Conservation (phyloP, 2,888 invertebrate species). For the Tanypteryx hageni region DNA sequence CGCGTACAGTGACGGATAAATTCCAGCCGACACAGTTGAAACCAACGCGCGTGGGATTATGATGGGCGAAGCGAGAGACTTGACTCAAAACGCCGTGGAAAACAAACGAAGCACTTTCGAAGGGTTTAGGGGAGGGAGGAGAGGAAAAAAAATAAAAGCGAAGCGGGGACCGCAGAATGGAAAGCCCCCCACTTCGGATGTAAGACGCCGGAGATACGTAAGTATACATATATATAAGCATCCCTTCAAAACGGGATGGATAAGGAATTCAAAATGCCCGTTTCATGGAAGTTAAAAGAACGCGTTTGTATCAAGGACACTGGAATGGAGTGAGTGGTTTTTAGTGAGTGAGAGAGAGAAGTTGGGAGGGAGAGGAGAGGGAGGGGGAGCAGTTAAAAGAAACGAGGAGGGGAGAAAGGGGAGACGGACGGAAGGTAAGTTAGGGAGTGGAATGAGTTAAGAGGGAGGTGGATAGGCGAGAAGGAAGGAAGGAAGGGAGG, state of each 20-base stretch:
- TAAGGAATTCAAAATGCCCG: neutral
- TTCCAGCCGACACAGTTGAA: neutral
- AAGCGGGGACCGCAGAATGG: too few species aligned
- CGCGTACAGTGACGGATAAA: too few species aligned
- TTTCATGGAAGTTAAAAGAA: constrained; percentile 32
- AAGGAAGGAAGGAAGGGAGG: neutral
- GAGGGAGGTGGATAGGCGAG: neutral
- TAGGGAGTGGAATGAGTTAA: neutral
- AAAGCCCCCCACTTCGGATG: too few species aligned
- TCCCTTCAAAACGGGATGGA: neutral
- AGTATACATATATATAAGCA: too few species aligned
- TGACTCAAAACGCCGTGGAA: neutral
- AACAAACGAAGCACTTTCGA: neutral
- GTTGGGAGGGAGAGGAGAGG: neutral
- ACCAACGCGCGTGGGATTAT: neutral
- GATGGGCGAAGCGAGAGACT: neutral
- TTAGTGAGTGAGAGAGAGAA: neutral
- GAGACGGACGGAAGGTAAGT: neutral
- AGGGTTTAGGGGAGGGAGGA: neutral
- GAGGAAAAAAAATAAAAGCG: neutral
- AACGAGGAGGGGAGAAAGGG: neutral
- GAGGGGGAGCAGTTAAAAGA: neutral
- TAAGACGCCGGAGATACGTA: too few species aligned
- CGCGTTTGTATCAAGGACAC: constrained; percentile 14
- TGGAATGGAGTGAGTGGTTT: constrained; percentile 1